phyloP scores from a whole-genome alignment of 2,888 invertebrate species.

The Hydropsyche betteni region DNA sequence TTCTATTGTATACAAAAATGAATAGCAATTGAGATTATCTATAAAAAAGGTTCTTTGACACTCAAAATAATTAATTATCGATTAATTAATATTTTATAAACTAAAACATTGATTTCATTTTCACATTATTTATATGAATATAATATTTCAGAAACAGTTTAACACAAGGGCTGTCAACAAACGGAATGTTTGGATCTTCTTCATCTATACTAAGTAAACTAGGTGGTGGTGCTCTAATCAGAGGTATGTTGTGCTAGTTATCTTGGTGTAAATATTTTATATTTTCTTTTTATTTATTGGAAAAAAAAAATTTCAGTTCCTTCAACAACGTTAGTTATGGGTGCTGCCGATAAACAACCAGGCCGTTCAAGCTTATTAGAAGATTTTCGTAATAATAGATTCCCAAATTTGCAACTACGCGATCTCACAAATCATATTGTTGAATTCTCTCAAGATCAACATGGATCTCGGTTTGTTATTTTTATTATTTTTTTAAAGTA shows the following conservation, averaged over 20 bases:
- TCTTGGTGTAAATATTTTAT: not conserved
- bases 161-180: slow-evolving; percentile 70
- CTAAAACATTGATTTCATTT: no score
- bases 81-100: no score
- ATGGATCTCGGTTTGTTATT: slow-evolving; percentile 79
- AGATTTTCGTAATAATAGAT: slow-evolving; percentile 92
- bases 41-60: no score
- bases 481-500: not conserved
- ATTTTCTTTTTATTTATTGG: not conserved
- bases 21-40: no score
- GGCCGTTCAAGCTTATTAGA: slow-evolving; percentile 92
- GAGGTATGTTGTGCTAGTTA: slow-evolving; percentile 56
- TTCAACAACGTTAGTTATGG: slow-evolving; percentile 55
- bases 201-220: slow-evolving; percentile 70
- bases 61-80: no score
- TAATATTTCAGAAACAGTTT: slow-evolving; percentile 63
- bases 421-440: slow-evolving; percentile 98
- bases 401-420: slow-evolving; percentile 87
- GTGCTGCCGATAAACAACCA: slow-evolving; percentile 65
- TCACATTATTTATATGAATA: no score
- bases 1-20: no score
- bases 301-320: slow-evolving; percentile 47
- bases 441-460: slow-evolving; percentile 99
- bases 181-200: slow-evolving; percentile 80
- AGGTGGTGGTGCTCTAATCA: slow-evolving; percentile 65